phyloP scores from a whole-genome alignment of 2,797 vertebrate genomes.

The Serranus cabrilla region DNA sequence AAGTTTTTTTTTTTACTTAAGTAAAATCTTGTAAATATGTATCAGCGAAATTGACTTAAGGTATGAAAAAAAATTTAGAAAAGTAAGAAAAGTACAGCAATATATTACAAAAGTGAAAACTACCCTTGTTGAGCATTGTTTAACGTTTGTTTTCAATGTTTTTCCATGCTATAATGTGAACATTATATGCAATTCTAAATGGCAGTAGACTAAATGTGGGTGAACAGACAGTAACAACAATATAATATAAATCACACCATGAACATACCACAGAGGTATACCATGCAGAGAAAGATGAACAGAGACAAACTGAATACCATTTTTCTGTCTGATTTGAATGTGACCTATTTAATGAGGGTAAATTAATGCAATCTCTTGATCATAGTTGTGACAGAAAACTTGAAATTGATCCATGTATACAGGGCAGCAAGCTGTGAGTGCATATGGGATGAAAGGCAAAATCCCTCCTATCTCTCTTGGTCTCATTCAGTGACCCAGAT shows the following conservation, averaged over 20 bases:
- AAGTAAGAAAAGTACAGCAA: no score
- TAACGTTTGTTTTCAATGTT: neutral
- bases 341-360: slow-evolving; percentile 53
- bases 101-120: no score
- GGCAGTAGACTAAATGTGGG: neutral
- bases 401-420: slow-evolving; percentile 71
- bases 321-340: slow-evolving; percentile 37
- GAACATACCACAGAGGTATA: neutral
- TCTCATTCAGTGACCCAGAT: slow-evolving; percentile 83
- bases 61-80: no score
- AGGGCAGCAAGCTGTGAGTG: slow-evolving; percentile 68
- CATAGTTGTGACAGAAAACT: slow-evolving; percentile 64
- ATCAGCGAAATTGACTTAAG: no score
- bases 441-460: slow-evolving; percentile 74
- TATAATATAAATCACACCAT: neutral
- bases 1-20: no score
- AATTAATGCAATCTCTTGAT: slow-evolving; percentile 65
- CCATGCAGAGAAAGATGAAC: neutral
- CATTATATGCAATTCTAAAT: neutral
- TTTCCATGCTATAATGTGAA: neutral
- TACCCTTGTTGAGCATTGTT: neutral
- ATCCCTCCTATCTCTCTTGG: slow-evolving; percentile 63
- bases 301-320: neutral
- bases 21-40: no score
- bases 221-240: neutral